Conservation (phyloP, 2,888 invertebrate genomes). For the Furcula furcula region DNA sequence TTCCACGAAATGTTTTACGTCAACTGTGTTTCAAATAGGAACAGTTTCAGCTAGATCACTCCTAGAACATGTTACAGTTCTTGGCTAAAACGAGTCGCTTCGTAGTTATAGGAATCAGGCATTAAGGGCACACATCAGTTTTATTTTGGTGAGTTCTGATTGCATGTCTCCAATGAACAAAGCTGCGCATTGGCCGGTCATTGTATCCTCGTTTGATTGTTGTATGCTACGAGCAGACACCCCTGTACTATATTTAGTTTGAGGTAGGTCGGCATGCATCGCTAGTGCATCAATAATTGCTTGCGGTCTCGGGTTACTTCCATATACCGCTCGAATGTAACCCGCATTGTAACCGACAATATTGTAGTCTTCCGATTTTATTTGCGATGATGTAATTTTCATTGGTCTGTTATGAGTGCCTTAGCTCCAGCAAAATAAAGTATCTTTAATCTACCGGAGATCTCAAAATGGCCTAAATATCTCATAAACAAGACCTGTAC, state of each 20-base stretch:
- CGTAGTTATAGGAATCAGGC: too few relatives aligned
- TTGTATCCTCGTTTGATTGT: slow-evolving; percentile 30
- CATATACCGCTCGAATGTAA: slow-evolving; percentile 27
- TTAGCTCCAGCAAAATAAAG: background rate
- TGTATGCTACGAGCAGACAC: slow-evolving; percentile 22
- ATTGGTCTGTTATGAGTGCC: slow-evolving; percentile 8
- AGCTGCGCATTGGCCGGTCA: slow-evolving; percentile 9
- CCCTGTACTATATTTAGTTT: slow-evolving; percentile 17
- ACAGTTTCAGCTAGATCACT: too few relatives aligned
- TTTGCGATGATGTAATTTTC: slow-evolving; percentile 30
- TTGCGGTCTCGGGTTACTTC: slow-evolving; percentile 32
- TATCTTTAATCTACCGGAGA: background rate
- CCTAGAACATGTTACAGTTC: too few relatives aligned
- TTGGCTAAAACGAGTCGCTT: too few relatives aligned
- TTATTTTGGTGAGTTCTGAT: too few relatives aligned
- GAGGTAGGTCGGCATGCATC: slow-evolving; percentile 35
- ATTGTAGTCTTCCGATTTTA: slow-evolving; percentile 30
- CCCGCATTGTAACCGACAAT: slow-evolving; percentile 33
- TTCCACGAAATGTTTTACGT: too few relatives aligned
- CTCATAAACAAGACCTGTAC: background rate
- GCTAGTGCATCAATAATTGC: slow-evolving; percentile 47
- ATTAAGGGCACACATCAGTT: too few relatives aligned
- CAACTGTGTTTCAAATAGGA: too few relatives aligned
- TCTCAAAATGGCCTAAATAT: background rate
- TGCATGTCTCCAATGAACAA: slow-evolving; percentile 46